These are phyloP conservation scores for Stegodyphus dumicola DNA, from an alignment of 1,140 invertebrate genomes.

Conservation along the genomic window DNA sequence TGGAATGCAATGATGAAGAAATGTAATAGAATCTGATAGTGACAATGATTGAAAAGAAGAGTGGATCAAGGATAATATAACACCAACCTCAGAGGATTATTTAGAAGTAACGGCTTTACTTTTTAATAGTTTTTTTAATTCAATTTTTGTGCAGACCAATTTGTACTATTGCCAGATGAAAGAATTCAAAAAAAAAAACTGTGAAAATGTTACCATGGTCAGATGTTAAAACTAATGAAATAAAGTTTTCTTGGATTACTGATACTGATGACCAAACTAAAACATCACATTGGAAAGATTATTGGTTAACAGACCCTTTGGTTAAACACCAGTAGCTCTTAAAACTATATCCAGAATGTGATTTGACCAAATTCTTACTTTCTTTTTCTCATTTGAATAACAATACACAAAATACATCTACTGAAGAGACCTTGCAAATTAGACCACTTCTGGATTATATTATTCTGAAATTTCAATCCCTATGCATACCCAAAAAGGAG, in stretches of 20 bases:
- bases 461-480: conserved; percentile 15
- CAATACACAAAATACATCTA: background rate
- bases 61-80: too few species aligned
- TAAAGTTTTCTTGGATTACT: conserved; percentile 7
- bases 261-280: background rate
- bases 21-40: too few species aligned
- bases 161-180: conserved; percentile 13
- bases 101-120: conserved; percentile 24
- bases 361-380: conserved; percentile 1
- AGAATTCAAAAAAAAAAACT: background rate
- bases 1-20: too few species aligned
- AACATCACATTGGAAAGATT: background rate
- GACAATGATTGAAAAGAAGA: too few species aligned
- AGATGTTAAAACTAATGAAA: background rate
- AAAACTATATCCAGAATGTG: conserved; percentile 12
- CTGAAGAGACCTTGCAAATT: background rate
- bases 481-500: conserved; percentile 12
- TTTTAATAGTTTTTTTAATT: background rate
- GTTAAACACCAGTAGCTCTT: background rate
- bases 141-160: conserved; percentile 8
- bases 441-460: background rate
- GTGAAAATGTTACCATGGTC: background rate
- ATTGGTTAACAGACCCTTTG: background rate
- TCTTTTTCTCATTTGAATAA: conserved; percentile 2
- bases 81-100: too few species aligned